Percentiles rank a stretch among this genome's conserved stretches.
phyloP scores from a whole-genome alignment of 2,797 vertebrate genomes.

The Hephaestus fuliginosus region DNA sequence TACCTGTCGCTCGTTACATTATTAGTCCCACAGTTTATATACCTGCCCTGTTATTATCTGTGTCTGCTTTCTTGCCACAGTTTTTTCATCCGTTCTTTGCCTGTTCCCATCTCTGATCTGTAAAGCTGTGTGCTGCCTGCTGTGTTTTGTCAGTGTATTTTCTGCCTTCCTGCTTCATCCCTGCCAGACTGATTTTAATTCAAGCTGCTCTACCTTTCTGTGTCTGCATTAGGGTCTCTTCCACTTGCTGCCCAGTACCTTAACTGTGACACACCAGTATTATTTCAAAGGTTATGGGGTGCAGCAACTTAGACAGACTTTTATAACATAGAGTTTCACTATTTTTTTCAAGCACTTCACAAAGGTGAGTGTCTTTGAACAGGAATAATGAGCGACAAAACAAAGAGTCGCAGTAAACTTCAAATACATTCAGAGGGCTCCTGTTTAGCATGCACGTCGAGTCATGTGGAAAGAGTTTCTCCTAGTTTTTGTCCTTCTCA shows the following conservation, averaged over 20 bases:
- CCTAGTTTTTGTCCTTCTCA: conserved; percentile 54
- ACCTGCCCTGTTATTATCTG: background rate
- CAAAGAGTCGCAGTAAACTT: background rate
- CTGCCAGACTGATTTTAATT: background rate
- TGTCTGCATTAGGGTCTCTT: background rate
- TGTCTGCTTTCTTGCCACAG: background rate
- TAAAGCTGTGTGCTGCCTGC: no score
- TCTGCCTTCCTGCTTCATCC: background rate
- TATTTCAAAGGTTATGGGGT: no score
- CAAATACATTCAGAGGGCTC: background rate
- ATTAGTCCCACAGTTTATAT: background rate
- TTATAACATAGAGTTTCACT: background rate
- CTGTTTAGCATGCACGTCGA: conserved; percentile 21
- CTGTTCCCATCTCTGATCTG: background rate
- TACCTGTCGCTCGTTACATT: background rate
- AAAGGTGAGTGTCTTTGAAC: background rate
- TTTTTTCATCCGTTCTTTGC: background rate
- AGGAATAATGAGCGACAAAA: background rate
- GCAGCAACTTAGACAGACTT: background rate
- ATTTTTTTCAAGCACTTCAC: background rate
- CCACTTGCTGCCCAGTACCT: background rate
- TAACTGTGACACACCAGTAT: background rate
- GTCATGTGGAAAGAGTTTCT: conserved; percentile 11
- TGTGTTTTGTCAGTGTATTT: no score
- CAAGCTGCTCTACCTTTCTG: background rate